Conservation (phyloP, 2,888 invertebrate species). For the Leptopilina syphax region DNA sequence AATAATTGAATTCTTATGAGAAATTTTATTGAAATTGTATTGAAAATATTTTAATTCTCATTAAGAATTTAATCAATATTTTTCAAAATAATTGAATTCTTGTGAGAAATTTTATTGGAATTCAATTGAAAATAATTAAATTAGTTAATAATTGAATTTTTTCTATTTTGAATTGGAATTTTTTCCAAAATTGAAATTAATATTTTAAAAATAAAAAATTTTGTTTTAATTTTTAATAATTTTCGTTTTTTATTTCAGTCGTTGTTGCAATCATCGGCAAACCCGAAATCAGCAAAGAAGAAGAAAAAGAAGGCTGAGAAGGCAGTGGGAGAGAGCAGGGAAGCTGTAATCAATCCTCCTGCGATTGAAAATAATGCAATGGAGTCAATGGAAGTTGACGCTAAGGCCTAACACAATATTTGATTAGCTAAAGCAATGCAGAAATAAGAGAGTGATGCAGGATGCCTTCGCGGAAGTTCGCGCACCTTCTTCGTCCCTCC, state of each 20-base stretch:
- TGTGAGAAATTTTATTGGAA: too few species aligned
- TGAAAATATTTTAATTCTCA: too few species aligned
- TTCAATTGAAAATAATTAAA: too few species aligned
- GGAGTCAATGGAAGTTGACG: slow-evolving; percentile 80
- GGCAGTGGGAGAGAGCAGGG: slow-evolving; percentile 75
- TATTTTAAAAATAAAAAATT: too few species aligned
- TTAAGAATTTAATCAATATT: too few species aligned
- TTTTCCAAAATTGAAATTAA: too few species aligned
- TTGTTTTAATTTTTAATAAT: too few species aligned
- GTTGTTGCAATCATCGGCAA: slow-evolving; percentile 86
- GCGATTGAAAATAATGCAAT: slow-evolving; percentile 1
- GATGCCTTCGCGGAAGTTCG: slow-evolving; percentile 61
- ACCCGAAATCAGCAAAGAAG: slow-evolving; percentile 90
- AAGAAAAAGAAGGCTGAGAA: slow-evolving; percentile 93
- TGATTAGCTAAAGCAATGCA: slow-evolving; percentile 58
- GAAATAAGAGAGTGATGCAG: slow-evolving; percentile 58
- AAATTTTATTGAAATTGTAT: too few species aligned
- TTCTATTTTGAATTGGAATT: too few species aligned
- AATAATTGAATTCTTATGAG: too few species aligned
- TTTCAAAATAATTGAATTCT: too few species aligned
- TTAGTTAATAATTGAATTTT: too few species aligned
- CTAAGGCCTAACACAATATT: slow-evolving; percentile 74
- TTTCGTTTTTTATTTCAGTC: slow-evolving; percentile 77
- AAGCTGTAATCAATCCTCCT: slow-evolving; percentile 12
- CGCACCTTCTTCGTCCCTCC: slow-evolving; percentile 35